Evolutionary conservation across 2,888 invertebrate genomes (phyloP).

Genomic region (Pterostichus madidus): DNA sequence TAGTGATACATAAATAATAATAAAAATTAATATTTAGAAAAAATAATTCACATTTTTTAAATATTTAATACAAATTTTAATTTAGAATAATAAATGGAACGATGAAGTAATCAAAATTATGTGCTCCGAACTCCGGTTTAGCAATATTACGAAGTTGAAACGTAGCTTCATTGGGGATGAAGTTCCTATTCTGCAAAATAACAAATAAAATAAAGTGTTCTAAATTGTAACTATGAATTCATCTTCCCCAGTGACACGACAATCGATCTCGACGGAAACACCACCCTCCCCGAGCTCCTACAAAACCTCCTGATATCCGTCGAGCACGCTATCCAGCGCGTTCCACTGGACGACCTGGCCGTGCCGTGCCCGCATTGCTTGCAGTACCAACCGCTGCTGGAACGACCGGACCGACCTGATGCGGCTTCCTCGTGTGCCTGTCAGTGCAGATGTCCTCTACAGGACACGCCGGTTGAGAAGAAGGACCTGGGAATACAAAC

Average conservation of each 20-base stretch:
- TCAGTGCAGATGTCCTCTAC: constrained; percentile 73
- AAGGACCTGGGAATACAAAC: constrained; percentile 78
- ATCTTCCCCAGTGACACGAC: constrained; percentile 31
- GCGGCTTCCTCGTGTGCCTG: constrained; percentile 73
- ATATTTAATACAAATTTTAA: too few relatives aligned
- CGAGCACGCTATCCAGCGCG: constrained; percentile 84
- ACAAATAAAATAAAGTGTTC: not conserved
- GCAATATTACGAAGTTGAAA: too few relatives aligned
- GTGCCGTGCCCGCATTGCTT: constrained; percentile 81
- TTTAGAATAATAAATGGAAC: too few relatives aligned
- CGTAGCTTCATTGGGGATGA: too few relatives aligned
- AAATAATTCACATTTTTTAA: too few relatives aligned
- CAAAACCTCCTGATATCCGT: constrained; percentile 84
- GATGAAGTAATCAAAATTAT: too few relatives aligned
- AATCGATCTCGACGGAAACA: constrained; percentile 68
- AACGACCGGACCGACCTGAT: constrained; percentile 73
- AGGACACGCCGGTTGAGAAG: constrained; percentile 73
- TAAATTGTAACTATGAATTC: not conserved
- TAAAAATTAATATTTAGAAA: too few relatives aligned
- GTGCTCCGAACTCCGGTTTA: too few relatives aligned
- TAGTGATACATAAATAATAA: too few relatives aligned
- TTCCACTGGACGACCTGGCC: constrained; percentile 83
- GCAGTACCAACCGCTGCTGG: constrained; percentile 75
- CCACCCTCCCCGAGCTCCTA: constrained; percentile 82
- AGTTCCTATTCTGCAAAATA: too few relatives aligned